Percentiles rank a stretch among this genome's conserved stretches.
These are phyloP conservation scores for Troilus luridus DNA, from an alignment of 2,888 invertebrate species.

Conservation along the genomic window DNA sequence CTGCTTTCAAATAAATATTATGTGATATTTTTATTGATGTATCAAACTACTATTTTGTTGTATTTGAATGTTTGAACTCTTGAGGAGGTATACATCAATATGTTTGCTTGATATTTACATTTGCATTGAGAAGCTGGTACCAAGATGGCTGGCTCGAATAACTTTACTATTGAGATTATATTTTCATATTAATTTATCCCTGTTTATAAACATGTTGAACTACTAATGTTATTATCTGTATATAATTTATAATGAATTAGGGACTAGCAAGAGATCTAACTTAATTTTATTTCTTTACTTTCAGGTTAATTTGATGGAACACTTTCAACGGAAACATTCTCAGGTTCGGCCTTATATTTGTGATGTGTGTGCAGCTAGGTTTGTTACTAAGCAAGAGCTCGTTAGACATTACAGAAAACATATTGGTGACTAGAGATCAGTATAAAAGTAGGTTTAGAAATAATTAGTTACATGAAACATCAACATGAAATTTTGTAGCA, in stretches of 20 bases:
- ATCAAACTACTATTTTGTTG: too few relatives aligned
- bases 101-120: too few relatives aligned
- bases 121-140: too few relatives aligned
- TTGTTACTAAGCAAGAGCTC: slow-evolving; percentile 64
- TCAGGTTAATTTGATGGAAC: slow-evolving; percentile 64
- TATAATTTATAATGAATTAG: too few relatives aligned
- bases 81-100: too few relatives aligned
- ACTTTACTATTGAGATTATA: neutral
- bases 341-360: slow-evolving; percentile 64
- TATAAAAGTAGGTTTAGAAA: slow-evolving; percentile 1
- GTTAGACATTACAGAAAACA: slow-evolving; percentile 64
- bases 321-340: slow-evolving; percentile 64
- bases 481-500: too few relatives aligned
- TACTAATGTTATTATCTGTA: neutral
- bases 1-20: too few relatives aligned
- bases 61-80: too few relatives aligned
- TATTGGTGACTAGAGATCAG: slow-evolving; percentile 61
- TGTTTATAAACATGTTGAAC: neutral
- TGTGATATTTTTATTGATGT: too few relatives aligned
- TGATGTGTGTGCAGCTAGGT: slow-evolving; percentile 64
- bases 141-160: too few relatives aligned
- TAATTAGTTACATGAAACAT: neutral
- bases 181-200: neutral
- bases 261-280: too few relatives aligned
- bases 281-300: neutral